Evolutionary conservation across 30 jellyfish, hydroid and myxozoan species (phyloP).

Genomic region (Cassiopea andromeda): DNA sequence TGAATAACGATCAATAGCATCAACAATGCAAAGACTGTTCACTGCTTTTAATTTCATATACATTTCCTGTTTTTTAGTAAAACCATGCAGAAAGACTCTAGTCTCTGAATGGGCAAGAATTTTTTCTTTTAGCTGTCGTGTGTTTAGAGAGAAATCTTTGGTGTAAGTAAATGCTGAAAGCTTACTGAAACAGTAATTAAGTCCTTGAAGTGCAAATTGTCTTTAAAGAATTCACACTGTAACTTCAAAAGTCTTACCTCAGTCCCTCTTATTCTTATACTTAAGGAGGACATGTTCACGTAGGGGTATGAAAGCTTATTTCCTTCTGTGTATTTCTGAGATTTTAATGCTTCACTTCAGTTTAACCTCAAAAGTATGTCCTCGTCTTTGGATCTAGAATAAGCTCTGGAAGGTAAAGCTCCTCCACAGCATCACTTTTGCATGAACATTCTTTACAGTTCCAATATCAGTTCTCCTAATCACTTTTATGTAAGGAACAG

Average conservation of each 20-base stretch:
- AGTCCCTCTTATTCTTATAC: too few relatives aligned
- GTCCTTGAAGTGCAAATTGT: too few relatives aligned
- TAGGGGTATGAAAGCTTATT: too few relatives aligned
- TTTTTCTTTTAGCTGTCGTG: neutral
- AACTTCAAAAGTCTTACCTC: too few relatives aligned
- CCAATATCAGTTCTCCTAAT: slow-evolving; percentile 37
- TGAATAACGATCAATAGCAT: neutral
- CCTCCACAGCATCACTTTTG: slow-evolving; percentile 14
- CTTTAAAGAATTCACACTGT: too few relatives aligned
- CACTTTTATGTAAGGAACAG: slow-evolving; percentile 31
- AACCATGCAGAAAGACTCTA: neutral
- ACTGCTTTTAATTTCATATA: neutral
- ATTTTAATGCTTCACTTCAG: neutral
- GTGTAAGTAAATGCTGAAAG: neutral
- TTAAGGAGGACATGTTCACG: too few relatives aligned
- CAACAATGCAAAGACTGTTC: slow-evolving; percentile 14
- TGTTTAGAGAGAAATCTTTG: neutral
- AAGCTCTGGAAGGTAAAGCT: neutral
- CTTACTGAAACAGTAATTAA: neutral
- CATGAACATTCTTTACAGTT: slow-evolving; percentile 4
- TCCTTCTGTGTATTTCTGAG: too few relatives aligned
- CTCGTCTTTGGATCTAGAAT: neutral
- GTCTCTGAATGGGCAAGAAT: neutral
- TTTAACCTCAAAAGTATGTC: neutral
- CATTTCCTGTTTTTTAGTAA: neutral